Evolutionary conservation across 2,113 vertebrate genomes (phyloP).

Genomic region (Hassar affinis): DNA sequence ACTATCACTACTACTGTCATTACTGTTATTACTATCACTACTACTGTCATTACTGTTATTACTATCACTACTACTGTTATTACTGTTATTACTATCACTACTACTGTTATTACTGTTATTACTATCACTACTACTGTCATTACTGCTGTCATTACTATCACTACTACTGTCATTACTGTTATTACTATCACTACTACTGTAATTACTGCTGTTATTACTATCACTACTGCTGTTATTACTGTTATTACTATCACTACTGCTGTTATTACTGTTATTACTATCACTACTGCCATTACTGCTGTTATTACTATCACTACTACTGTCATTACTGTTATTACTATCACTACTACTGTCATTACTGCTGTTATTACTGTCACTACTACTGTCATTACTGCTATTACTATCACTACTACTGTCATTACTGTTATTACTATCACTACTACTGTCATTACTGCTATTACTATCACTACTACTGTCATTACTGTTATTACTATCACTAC

Average conservation of each 20-base stretch:
- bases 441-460: too few relatives aligned
- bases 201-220: too few relatives aligned
- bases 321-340: not conserved
- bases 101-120: not conserved
- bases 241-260: not conserved
- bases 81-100: not conserved
- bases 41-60: too few relatives aligned
- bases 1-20: too few relatives aligned
- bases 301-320: too few relatives aligned
- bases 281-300: not conserved
- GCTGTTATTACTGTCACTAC: too few relatives aligned
- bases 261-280: not conserved
- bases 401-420: too few relatives aligned
- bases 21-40: too few relatives aligned
- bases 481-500: not conserved
- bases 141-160: not conserved
- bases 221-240: not conserved
- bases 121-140: not conserved
- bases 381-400: too few relatives aligned
- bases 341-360: too few relatives aligned
- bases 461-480: not conserved
- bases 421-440: too few relatives aligned
- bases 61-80: not conserved
- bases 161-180: too few relatives aligned
- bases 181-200: not conserved